phyloP scores from a whole-genome alignment of 2,797 vertebrate species.

The Eospalax fontanierii region DNA sequence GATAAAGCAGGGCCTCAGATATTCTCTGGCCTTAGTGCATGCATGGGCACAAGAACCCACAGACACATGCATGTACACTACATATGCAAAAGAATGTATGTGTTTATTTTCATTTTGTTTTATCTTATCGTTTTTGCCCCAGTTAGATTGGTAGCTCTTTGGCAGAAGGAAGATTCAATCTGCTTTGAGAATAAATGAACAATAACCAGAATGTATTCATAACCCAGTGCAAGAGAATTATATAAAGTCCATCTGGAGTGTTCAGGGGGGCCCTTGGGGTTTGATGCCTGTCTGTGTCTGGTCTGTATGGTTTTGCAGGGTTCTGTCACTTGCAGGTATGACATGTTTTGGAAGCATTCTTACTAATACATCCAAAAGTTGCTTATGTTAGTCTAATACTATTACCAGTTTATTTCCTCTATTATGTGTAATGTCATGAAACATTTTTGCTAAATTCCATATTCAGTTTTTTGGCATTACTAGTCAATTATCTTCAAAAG shows the following conservation, averaged over 20 bases:
- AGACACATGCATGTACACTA: not conserved
- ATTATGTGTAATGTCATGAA: constrained; percentile 46
- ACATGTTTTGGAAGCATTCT: constrained; percentile 27
- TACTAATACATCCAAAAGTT: constrained; percentile 21
- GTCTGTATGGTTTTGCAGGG: constrained; percentile 11
- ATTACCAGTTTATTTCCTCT: constrained; percentile 41
- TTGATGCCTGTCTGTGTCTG: not conserved
- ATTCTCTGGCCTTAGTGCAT: not conserved
- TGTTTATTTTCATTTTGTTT: not conserved
- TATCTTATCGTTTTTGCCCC: not conserved
- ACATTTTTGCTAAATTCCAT: constrained; percentile 37
- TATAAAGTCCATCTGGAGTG: constrained; percentile 14
- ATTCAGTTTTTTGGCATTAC: constrained; percentile 3
- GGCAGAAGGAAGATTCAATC: constrained; percentile 2
- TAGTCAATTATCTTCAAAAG: not conserved
- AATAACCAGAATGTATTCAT: not conserved
- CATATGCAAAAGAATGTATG: not conserved
- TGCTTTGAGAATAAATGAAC: constrained; percentile 13
- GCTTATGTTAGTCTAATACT: not conserved
- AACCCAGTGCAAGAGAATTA: not conserved
- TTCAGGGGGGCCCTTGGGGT: not conserved
- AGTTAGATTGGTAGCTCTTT: constrained; percentile 10
- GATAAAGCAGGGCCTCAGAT: too few relatives aligned
- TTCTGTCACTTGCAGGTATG: not conserved
- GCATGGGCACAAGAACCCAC: not conserved